A percentile compares a stretch with the other conserved stretches of the same genome.
These are phyloP conservation scores for Pseudomugil gertrudae DNA, from an alignment of 2,797 vertebrate species.

Conservation along the genomic window DNA sequence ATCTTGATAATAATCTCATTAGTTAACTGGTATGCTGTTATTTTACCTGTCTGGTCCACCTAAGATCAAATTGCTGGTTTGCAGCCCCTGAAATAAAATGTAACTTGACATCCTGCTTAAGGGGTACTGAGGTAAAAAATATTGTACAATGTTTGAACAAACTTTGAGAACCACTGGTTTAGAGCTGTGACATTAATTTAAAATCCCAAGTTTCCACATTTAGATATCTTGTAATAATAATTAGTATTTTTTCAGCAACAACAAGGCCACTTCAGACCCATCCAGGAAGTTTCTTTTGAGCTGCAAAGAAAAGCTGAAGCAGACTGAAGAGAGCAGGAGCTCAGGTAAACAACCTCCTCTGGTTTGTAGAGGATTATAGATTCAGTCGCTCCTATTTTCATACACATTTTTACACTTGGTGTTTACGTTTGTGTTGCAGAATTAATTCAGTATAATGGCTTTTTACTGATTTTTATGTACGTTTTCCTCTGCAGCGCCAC, in stretches of 20 bases:
- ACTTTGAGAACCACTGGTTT: neutral
- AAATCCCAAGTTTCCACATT: neutral
- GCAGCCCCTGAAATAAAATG: too few relatives aligned
- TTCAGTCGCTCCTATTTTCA: neutral
- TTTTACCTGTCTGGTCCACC: too few relatives aligned
- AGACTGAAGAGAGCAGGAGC: constrained; percentile 89
- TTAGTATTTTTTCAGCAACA: constrained; percentile 85
- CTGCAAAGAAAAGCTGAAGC: constrained; percentile 95
- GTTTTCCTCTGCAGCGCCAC: constrained; percentile 70
- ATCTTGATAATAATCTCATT: too few relatives aligned
- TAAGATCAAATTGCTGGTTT: too few relatives aligned
- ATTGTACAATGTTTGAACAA: too few relatives aligned
- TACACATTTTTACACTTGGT: neutral
- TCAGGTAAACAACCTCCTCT: constrained; percentile 79
- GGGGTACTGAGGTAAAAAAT: too few relatives aligned
- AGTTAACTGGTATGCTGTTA: too few relatives aligned
- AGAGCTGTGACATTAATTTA: neutral
- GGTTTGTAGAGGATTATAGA: neutral
- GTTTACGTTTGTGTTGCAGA: neutral
- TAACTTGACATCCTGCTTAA: too few relatives aligned
- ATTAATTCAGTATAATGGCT: neutral
- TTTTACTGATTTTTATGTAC: neutral
- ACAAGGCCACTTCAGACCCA: constrained; percentile 90
- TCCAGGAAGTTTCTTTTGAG: constrained; percentile 90
- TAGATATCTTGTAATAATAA: neutral